Percentiles rank a stretch among this genome's conserved stretches.
Conservation (phyloP, 2,888 invertebrate species). For the Acleris cristana region DNA sequence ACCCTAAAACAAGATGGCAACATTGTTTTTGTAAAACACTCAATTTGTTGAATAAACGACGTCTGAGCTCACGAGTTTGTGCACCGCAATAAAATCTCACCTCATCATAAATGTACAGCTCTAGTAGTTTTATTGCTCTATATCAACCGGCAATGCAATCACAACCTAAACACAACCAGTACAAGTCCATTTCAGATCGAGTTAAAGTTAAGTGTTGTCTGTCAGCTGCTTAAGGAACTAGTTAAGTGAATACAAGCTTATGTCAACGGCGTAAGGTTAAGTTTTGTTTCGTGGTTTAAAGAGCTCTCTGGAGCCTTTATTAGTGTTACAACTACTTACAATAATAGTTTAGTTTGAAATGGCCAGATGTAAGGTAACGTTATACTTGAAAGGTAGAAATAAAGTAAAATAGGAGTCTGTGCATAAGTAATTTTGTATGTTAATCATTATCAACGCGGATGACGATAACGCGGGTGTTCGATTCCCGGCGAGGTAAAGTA, state of each 20-base stretch:
- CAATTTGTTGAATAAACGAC: conserved; percentile 13
- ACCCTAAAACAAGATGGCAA: conserved; percentile 12
- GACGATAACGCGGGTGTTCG: too few relatives aligned
- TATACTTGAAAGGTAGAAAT: conserved; percentile 2
- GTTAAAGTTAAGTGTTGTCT: neutral
- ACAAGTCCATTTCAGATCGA: neutral
- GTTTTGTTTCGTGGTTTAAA: conserved; percentile 1
- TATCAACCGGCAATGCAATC: neutral
- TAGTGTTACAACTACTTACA: conserved; percentile 16
- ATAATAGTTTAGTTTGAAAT: conserved; percentile 18
- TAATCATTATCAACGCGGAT: too few relatives aligned
- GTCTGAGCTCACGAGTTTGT: neutral
- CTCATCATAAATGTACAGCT: conserved; percentile 34
- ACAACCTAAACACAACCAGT: conserved; percentile 1
- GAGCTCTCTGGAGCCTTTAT: conserved; percentile 12
- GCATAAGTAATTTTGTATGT: too few relatives aligned
- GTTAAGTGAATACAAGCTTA: conserved; percentile 17
- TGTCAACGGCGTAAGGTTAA: neutral
- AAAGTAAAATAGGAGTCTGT: too few relatives aligned
- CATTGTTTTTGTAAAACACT: conserved; percentile 22
- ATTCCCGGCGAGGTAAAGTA: too few relatives aligned
- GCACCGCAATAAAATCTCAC: conserved; percentile 30
- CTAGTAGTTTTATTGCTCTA: conserved; percentile 19
- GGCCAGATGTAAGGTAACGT: conserved; percentile 7
- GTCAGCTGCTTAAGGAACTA: conserved; percentile 1